phyloP scores from a whole-genome alignment of 2,797 vertebrate species.

The Cossypha polioptera region DNA sequence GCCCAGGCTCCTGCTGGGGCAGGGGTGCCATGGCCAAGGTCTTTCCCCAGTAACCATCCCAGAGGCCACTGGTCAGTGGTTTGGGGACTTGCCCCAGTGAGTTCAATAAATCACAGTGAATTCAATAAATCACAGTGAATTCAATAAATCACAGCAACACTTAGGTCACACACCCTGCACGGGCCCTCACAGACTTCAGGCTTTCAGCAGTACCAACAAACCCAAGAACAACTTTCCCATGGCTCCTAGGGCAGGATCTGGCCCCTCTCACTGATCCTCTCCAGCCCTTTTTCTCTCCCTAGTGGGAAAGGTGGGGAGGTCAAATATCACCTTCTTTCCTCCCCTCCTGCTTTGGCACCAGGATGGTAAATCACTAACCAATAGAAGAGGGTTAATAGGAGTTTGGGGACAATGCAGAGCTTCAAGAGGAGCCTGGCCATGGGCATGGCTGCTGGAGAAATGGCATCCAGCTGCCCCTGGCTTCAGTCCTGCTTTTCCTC shows the following conservation, averaged over 20 bases:
- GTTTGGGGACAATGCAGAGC: neutral
- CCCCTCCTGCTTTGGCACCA: neutral
- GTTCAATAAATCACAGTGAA: neutral
- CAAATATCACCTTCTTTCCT: neutral
- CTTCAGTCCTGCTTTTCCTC: neutral
- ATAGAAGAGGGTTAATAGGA: neutral
- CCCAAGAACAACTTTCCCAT: fast-evolving
- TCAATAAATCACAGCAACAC: neutral
- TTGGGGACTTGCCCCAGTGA: neutral
- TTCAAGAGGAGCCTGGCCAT: neutral
- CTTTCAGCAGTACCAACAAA: neutral
- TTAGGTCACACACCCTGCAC: neutral
- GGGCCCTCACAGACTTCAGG: neutral
- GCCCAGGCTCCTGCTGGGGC: neutral
- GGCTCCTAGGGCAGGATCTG: neutral
- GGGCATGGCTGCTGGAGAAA: neutral
- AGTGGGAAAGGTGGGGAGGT: neutral
- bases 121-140: neutral
- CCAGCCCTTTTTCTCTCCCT: neutral
- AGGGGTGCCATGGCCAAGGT: neutral
- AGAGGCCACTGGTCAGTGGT: neutral
- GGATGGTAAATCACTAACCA: fast-evolving
- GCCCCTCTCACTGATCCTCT: neutral
- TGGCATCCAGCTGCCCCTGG: neutral
- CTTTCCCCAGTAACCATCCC: neutral